Percentiles rank a stretch among this genome's conserved stretches.
Evolutionary conservation across 2,888 invertebrate genomes (phyloP).

Genomic region (Galerucella calmariensis): DNA sequence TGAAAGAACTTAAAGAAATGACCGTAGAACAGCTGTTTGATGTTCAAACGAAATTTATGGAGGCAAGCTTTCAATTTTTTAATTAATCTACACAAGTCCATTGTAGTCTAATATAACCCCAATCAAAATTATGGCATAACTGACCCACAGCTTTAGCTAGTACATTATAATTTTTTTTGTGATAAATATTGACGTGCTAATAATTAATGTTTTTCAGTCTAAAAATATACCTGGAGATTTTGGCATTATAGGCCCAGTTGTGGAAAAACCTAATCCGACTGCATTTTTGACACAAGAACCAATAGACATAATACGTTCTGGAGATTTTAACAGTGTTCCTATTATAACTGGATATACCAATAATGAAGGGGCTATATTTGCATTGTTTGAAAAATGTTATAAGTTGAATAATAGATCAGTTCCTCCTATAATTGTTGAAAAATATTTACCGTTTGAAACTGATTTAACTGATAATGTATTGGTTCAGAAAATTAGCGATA

Average conservation of each 20-base stretch:
- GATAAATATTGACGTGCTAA: no score
- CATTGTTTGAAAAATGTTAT: slow-evolving; percentile 45
- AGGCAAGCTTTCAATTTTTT: no score
- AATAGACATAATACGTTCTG: slow-evolving; percentile 51
- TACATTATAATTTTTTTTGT: no score
- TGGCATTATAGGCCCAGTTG: slow-evolving; percentile 35
- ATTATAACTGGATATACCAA: slow-evolving; percentile 58
- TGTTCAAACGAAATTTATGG: slow-evolving; percentile 41
- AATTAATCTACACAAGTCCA: no score
- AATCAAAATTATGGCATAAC: no score
- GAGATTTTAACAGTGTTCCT: slow-evolving; percentile 59
- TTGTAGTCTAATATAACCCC: no score
- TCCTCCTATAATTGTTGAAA: no score
- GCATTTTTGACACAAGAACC: slow-evolving; percentile 56
- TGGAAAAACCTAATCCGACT: slow-evolving; percentile 44
- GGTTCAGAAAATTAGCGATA: slow-evolving; percentile 56
- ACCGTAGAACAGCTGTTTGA: slow-evolving; percentile 41
- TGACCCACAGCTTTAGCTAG: no score
- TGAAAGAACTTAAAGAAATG: slow-evolving; percentile 45
- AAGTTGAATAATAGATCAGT: slow-evolving; percentile 16
- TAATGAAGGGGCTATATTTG: slow-evolving; percentile 57
- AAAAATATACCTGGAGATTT: slow-evolving; percentile 43
- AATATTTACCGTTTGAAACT: neutral
- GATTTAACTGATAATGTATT: slow-evolving; percentile 44
- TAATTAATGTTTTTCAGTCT: slow-evolving; percentile 20